Evolutionary conservation across 2,797 vertebrate species (phyloP).

Genomic region (Rachycentron canadum): DNA sequence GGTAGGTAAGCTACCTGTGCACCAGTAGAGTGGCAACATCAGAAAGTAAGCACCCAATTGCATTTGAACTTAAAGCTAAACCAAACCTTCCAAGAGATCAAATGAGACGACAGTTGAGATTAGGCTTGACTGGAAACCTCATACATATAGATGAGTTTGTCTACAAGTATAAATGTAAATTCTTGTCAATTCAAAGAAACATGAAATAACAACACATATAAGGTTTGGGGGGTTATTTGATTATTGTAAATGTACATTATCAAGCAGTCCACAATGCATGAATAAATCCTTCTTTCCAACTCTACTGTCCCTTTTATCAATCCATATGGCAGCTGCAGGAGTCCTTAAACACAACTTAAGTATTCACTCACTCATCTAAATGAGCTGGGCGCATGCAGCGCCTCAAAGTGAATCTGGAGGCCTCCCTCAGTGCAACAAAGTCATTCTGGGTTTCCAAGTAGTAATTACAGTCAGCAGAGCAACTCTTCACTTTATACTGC

Average conservation of each 20-base stretch:
- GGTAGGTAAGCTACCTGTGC: too few species aligned
- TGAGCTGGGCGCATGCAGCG: slow-evolving; percentile 54
- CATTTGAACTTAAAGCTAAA: too few species aligned
- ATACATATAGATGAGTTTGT: background rate
- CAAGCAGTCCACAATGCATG: slow-evolving; percentile 1
- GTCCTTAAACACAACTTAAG: slow-evolving; percentile 62
- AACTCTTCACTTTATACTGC: slow-evolving; percentile 32
- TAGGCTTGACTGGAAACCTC: background rate
- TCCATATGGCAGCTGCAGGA: slow-evolving; percentile 52
- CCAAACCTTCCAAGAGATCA: too few species aligned
- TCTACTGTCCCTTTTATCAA: slow-evolving; percentile 44
- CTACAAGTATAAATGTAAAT: background rate
- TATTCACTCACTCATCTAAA: slow-evolving; percentile 70
- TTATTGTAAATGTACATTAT: slow-evolving; percentile 5
- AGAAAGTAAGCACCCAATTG: too few species aligned
- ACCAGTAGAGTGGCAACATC: too few species aligned
- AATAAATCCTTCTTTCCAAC: slow-evolving; percentile 7
- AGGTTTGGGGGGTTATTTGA: background rate
- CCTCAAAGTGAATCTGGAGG: slow-evolving; percentile 52
- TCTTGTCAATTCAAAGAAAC: background rate
- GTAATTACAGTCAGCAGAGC: slow-evolving; percentile 65
- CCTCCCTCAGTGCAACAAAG: slow-evolving; percentile 57
- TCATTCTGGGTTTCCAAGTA: slow-evolving; percentile 50
- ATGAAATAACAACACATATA: background rate
- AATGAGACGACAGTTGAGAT: background rate